Conservation (phyloP, 2,113 vertebrate genomes). For the Ellobius talpinus region DNA sequence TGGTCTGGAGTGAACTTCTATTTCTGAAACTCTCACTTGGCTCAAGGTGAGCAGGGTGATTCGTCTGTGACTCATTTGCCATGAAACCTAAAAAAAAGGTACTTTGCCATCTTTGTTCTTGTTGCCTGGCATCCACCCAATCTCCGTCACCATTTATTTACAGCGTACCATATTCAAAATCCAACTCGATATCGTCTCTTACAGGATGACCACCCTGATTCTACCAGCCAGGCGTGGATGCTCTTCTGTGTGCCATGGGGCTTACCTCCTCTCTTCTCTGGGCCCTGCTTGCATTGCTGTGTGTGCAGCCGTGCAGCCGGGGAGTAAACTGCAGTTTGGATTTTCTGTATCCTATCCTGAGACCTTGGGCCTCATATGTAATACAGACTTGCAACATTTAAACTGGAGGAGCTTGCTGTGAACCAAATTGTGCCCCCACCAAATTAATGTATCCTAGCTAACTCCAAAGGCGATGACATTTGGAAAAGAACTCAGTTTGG, state of each 20-base stretch:
- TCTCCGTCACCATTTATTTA: not conserved
- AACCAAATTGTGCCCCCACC: not conserved
- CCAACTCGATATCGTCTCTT: not conserved
- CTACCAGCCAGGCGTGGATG: not conserved
- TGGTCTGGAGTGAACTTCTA: not conserved
- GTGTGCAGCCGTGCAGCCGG: not conserved
- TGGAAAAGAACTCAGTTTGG: not conserved
- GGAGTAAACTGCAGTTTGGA: not conserved
- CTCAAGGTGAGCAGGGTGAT: not conserved
- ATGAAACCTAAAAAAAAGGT: not conserved
- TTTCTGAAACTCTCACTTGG: slow-evolving; percentile 13
- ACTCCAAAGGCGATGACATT: not conserved
- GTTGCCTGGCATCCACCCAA: not conserved
- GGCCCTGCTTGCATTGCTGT: not conserved
- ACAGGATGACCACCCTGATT: not conserved
- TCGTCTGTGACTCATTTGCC: not conserved
- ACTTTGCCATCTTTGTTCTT: not conserved
- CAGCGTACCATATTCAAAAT: not conserved
- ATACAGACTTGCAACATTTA: not conserved
- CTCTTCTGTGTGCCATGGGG: not conserved
- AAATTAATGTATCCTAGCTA: not conserved
- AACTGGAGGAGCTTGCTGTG: not conserved
- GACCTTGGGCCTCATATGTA: not conserved
- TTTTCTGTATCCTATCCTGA: not conserved
- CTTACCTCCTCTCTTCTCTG: not conserved